These are phyloP conservation scores for Neopelma chrysocephalum DNA, from an alignment of 2,797 vertebrate genomes.

Conservation along the genomic window DNA sequence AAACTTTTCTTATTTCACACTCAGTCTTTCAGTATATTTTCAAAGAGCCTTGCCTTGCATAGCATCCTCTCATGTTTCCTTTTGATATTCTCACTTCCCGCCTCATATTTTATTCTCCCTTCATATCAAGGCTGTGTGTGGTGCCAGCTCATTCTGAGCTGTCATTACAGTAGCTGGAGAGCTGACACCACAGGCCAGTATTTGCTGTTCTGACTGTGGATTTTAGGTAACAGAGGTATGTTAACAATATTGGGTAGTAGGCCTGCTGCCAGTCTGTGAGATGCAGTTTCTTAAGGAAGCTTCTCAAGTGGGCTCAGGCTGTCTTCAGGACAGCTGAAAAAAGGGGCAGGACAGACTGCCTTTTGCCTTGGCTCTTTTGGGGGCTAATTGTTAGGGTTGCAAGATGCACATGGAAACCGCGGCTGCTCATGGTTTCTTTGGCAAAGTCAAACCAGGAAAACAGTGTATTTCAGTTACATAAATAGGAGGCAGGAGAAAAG, in stretches of 20 bases:
- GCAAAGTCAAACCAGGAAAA: neutral
- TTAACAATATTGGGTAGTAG: neutral
- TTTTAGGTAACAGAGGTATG: neutral
- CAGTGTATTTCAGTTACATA: neutral
- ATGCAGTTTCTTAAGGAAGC: neutral
- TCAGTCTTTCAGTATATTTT: conserved; percentile 13
- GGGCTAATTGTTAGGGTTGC: neutral
- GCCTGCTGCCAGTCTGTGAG: neutral
- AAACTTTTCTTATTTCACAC: conserved; percentile 13
- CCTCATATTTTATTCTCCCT: conserved; percentile 58
- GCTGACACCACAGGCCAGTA: neutral
- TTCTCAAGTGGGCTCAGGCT: neutral
- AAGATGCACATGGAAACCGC: neutral
- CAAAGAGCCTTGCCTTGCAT: conserved; percentile 38
- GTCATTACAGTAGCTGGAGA: conserved; percentile 3
- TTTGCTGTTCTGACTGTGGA: conserved; percentile 16
- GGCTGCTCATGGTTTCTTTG: neutral
- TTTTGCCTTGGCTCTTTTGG: neutral
- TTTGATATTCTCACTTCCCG: conserved; percentile 48
- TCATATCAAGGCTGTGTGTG: conserved; percentile 30
- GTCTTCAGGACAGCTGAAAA: neutral
- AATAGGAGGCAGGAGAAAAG: neutral
- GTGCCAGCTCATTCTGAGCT: conserved; percentile 9
- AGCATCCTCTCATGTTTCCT: conserved; percentile 42
- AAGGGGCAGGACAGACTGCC: neutral